Conservation (phyloP, 2,888 invertebrate species). For the Stratiomys singularior region DNA sequence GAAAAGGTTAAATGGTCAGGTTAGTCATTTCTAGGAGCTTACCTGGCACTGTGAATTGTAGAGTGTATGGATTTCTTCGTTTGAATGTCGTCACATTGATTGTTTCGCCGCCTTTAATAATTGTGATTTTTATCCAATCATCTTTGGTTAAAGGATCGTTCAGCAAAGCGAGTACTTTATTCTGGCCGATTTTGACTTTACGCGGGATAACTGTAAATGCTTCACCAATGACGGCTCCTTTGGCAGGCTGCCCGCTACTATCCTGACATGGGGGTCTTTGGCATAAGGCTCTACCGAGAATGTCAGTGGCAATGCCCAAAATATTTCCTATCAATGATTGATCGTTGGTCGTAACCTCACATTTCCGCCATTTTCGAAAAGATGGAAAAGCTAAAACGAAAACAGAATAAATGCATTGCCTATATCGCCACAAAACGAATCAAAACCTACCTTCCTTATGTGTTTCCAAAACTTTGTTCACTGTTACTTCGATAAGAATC, state of each 20-base stretch:
- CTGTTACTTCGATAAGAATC: slow-evolving; percentile 83
- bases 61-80: slow-evolving; percentile 83
- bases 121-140: slow-evolving; percentile 80
- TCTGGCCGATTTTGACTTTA: slow-evolving; percentile 73
- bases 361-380: slow-evolving; percentile 83
- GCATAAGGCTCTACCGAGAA: slow-evolving; percentile 72
- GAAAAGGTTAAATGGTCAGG: background rate
- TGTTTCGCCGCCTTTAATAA: slow-evolving; percentile 84
- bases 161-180: slow-evolving; percentile 81
- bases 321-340: slow-evolving; percentile 86
- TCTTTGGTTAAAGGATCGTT: slow-evolving; percentile 81
- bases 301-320: slow-evolving; percentile 82
- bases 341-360: slow-evolving; percentile 83
- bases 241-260: slow-evolving; percentile 76
- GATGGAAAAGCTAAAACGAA: slow-evolving; percentile 74
- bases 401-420: no score
- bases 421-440: background rate
- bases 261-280: slow-evolving; percentile 72
- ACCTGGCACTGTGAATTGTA: slow-evolving; percentile 86
- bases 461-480: slow-evolving; percentile 74
- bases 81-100: slow-evolving; percentile 80
- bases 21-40: slow-evolving; percentile 51
- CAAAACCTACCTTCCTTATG: slow-evolving; percentile 72
- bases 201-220: slow-evolving; percentile 65
- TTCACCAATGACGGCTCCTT: slow-evolving; percentile 60